Evolutionary conservation across 2,797 vertebrate genomes (phyloP).

Genomic region (Vipera latastei): DNA sequence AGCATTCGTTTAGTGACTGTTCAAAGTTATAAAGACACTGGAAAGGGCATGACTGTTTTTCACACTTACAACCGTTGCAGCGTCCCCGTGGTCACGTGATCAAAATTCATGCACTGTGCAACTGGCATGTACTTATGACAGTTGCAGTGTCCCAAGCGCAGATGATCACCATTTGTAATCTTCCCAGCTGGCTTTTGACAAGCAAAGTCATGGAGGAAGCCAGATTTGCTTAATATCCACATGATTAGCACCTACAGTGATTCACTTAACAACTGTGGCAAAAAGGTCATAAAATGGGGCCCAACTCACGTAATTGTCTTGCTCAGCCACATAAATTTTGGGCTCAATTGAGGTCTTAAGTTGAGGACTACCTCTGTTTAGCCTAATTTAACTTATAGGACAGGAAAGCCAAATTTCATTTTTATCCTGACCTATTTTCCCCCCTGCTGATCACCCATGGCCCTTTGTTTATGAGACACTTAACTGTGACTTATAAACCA

Average conservation of each 20-base stretch:
- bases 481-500: not conserved
- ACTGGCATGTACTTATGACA: not conserved
- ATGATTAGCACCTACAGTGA: not conserved
- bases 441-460: not conserved
- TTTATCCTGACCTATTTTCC: not conserved
- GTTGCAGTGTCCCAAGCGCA: too few relatives aligned
- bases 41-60: not conserved
- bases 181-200: not conserved
- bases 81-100: not conserved
- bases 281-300: not conserved
- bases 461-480: not conserved
- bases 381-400: not conserved
- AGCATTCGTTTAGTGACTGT: not conserved
- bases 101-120: not conserved
- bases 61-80: not conserved
- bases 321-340: not conserved
- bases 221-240: not conserved
- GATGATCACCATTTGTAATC: not conserved
- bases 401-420: not conserved
- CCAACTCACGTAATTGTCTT: not conserved
- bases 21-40: not conserved
- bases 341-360: not conserved
- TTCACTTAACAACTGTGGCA: not conserved
- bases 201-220: not conserved
- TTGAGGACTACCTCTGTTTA: not conserved